phyloP scores from a whole-genome alignment of 2,888 invertebrate species.

The Margaritifera margaritifera region DNA sequence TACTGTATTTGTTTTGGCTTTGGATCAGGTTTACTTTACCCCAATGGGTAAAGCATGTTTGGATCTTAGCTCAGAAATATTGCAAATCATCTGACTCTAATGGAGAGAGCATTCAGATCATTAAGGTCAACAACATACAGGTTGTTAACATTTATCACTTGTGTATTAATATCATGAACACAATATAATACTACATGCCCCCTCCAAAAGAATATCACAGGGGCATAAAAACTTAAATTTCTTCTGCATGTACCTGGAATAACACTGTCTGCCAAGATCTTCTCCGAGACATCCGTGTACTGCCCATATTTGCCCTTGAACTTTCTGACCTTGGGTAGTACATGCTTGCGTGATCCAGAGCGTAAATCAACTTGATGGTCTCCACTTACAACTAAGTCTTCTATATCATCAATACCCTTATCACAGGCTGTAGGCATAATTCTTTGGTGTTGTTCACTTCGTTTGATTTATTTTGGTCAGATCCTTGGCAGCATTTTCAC shows the following conservation, averaged over 20 bases:
- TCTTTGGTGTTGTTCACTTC: too few relatives aligned
- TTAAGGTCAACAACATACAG: too few relatives aligned
- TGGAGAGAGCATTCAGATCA: too few relatives aligned
- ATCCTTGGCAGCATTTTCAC: too few relatives aligned
- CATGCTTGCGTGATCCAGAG: conserved; percentile 38
- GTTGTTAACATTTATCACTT: too few relatives aligned
- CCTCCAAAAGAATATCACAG: background rate
- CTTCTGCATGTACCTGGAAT: conserved; percentile 76
- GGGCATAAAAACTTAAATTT: background rate
- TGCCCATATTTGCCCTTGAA: conserved; percentile 16
- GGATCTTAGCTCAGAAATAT: too few relatives aligned
- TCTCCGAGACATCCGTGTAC: conserved; percentile 11
- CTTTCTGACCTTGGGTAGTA: conserved; percentile 52
- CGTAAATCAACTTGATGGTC: conserved; percentile 40
- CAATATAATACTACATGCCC: background rate
- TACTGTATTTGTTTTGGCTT: too few relatives aligned
- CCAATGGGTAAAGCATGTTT: too few relatives aligned
- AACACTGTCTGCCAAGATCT: conserved; percentile 54
- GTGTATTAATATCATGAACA: background rate
- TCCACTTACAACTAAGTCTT: conserved; percentile 54
- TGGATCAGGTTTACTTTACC: too few relatives aligned
- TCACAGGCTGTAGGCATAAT: conserved; percentile 5
- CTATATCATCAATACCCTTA: conserved; percentile 58
- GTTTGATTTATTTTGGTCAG: too few relatives aligned
- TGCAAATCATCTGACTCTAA: too few relatives aligned